Conservation (phyloP, 2,797 vertebrate species). For the Syngnathus acus region DNA sequence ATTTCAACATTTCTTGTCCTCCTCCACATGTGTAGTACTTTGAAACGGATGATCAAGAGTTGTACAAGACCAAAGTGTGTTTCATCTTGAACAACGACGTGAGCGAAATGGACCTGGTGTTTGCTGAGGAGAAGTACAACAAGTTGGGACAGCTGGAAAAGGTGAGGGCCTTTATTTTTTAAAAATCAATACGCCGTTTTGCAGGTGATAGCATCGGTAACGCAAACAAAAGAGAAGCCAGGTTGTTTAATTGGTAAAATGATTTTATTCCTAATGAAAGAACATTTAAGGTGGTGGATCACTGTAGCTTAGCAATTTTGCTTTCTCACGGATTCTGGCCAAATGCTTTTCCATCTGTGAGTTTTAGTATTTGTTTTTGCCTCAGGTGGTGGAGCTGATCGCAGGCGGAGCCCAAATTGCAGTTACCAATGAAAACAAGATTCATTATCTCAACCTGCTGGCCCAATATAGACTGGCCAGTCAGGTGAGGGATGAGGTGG, state of each 20-base stretch:
- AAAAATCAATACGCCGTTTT: constrained; percentile 37
- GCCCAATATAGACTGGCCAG: constrained; percentile 91
- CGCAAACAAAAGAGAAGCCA: constrained; percentile 47
- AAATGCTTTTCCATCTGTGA: too few relatives aligned
- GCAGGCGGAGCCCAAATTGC: constrained; percentile 86
- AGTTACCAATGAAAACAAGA: constrained; percentile 95
- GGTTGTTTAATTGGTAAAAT: constrained; percentile 44
- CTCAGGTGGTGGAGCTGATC: constrained; percentile 88
- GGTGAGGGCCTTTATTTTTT: constrained; percentile 65
- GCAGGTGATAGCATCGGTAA: constrained; percentile 30
- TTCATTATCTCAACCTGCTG: constrained; percentile 93
- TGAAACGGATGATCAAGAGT: constrained; percentile 96
- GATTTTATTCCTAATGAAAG: constrained; percentile 10
- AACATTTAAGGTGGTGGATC: constrained; percentile 29
- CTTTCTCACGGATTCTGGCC: too few relatives aligned
- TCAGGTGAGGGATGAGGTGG: constrained; percentile 96
- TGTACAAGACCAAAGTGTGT: constrained; percentile 98
- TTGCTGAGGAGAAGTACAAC: constrained; percentile 97
- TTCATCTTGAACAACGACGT: constrained; percentile 98
- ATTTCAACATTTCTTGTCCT: constrained; percentile 42
- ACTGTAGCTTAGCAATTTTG: constrained; percentile 14
- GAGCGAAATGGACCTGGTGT: constrained; percentile 96
- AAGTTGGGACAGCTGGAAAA: constrained; percentile 94
- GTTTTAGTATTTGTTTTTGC: not conserved
- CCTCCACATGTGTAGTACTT: constrained; percentile 78